Evolutionary conservation across 2,113 vertebrate genomes (phyloP).

Genomic region (Phocoena sinus): DNA sequence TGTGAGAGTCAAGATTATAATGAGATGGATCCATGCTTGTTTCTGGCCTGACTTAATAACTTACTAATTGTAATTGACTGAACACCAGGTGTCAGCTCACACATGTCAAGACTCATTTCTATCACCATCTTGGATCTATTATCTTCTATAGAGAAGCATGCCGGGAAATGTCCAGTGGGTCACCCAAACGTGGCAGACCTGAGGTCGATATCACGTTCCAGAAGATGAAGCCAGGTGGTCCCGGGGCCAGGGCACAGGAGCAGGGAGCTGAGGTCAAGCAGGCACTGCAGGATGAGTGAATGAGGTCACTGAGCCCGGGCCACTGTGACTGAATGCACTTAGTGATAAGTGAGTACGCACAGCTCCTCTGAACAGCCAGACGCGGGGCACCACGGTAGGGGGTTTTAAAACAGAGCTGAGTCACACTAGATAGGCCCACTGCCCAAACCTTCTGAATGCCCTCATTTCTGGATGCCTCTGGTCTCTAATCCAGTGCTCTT

Average conservation of each 20-base stretch:
- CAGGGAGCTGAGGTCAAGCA: slow-evolving; percentile 18
- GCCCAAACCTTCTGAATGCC: not conserved
- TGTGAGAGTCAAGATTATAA: not conserved
- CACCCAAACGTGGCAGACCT: slow-evolving; percentile 8
- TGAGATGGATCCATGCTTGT: not conserved
- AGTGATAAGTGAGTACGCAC: not conserved
- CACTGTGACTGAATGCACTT: not conserved
- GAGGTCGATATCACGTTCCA: not conserved
- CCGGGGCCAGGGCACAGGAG: not conserved
- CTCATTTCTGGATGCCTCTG: not conserved
- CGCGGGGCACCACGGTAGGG: not conserved
- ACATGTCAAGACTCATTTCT: slow-evolving; percentile 61
- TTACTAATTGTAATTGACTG: slow-evolving; percentile 64
- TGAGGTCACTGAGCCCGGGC: not conserved
- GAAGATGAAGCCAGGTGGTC: slow-evolving; percentile 54
- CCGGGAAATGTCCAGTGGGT: not conserved
- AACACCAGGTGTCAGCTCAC: slow-evolving; percentile 53
- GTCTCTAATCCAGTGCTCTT: not conserved
- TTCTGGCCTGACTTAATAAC: slow-evolving; percentile 41
- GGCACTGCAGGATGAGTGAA: not conserved
- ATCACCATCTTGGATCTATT: slow-evolving; percentile 25
- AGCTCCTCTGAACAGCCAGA: not conserved
- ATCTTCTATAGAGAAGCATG: not conserved
- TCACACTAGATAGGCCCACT: not conserved
- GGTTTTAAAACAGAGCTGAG: not conserved